Base-by-base conservation (phyloP, 2,888 invertebrate genomes). In the Willowsia nigromaculata region DNA sequence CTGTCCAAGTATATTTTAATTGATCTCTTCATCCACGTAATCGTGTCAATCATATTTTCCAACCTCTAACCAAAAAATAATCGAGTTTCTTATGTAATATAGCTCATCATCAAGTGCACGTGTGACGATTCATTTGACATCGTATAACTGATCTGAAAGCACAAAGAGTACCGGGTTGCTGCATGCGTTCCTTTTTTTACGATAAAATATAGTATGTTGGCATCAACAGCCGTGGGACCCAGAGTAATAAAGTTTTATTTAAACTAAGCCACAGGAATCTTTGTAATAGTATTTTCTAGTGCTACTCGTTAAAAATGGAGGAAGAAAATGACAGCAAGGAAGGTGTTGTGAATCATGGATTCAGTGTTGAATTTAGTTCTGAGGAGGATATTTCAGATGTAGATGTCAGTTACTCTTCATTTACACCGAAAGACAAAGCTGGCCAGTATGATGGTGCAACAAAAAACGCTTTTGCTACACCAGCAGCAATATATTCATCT, bases 281-380 rank as follows among this genome's bases (percentile, higher is more conserved):
- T 13, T n/a, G n/a, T n/a, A 18, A 2, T 7, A 68, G 18, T 68
- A n/a, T 33, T 68, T 0, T 22, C 33, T 7, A n/a, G 37, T 1
- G 33, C n/a, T 9, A 7, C 3, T 1, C 3, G n/a, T n/a, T n/a
- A 15, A 33, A 62, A 47, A 40, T 30, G 78, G 65, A 78, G 9
- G 76, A 50, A 47, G 30, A 76, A 25, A 47, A 27, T 30, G 40
- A 15, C 22, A 25, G 53, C 11, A 56, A 43, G 5, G 40, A 65
- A 15, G 76, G 76, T 7, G 27, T 50, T 1, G 65, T 47, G 13
- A 68, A 81, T 37, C 84, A 84, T 40, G 71, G 30, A 4, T 83
- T 68, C 22, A 84, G 27, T 27, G 27, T 59, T 11, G 85, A 85
- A 18, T 85, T 56, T 4, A 59, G 59, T 59, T 62, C 50, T 0